Base-by-base conservation (phyloP, 1,140 invertebrate genomes). In the Eumaeus atala region DNA sequence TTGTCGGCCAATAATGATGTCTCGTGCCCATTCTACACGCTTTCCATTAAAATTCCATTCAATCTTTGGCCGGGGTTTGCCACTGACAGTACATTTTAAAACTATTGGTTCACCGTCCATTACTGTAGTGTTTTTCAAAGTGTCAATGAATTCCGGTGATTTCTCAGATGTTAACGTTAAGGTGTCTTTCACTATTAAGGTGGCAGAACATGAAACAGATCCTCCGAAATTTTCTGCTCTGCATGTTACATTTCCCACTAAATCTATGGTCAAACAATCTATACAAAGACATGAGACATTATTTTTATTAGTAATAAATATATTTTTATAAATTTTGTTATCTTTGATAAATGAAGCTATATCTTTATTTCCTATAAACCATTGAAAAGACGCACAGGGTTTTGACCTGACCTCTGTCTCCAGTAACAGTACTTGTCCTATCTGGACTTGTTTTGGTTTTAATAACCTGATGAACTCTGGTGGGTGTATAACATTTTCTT, bases 41-140 rank as follows among this genome's bases (percentile, higher is more conserved):
- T 91, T 87, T 12, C 91, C 89, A 68, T 96, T 91, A 67, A 95
- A 93, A 69, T 91, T 93, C 96, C 96, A 98, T 57, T 91, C 89
- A 12, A 97, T 91, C 70, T 91, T 92, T 4, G 95, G 96, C 33
- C 89, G 93, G 11, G 96, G 96, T 77, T 93, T 91, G n/a, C 94
- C 95, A 48, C 87, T 88, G 18, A 96, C 91, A 63, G 92, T 84
- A 67, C 94, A 95, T 54, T 88, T 92, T 42, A 98, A 90, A 62
- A 92, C 89, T 18, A 96, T 93, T 70, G 94, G 92, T 72, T 98
- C 95, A 40, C 96, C 95, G 82, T 98, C 96, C 96, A 98, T 98
- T 7, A 98, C 93, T 67, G 92, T 92, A 1, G 93, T 84, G 12
- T 93, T 91, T 47, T 90, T 89, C 49, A 96, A 87, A 67, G 90